Conservation (phyloP, 64 coral and sea anemone species). For the Montipora cactus region DNA sequence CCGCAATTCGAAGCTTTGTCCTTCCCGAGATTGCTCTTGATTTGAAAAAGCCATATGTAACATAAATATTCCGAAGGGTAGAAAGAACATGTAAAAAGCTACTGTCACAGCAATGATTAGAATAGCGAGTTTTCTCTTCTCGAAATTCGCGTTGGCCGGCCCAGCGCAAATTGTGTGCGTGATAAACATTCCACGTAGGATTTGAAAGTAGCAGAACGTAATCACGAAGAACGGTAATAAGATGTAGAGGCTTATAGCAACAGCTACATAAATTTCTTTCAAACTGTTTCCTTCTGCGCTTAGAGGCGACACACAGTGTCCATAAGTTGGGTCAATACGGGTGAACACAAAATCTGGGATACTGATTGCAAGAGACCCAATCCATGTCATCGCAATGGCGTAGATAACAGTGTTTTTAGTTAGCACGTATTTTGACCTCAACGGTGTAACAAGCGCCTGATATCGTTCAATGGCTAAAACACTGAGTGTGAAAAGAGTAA, state of each 20-base stretch:
- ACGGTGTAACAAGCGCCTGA: constrained; percentile 38
- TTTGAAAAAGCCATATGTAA: background rate
- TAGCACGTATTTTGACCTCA: constrained; percentile 29
- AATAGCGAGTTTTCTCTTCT: constrained; percentile 34
- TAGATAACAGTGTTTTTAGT: constrained; percentile 19
- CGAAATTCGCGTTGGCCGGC: constrained; percentile 2
- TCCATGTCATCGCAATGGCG: constrained; percentile 38
- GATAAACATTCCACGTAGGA: constrained; percentile 29
- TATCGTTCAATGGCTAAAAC: constrained; percentile 34
- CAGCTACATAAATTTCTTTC: background rate
- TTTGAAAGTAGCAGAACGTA: constrained; percentile 37
- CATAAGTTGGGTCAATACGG: background rate
- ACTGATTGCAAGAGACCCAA: background rate
- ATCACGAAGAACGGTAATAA: background rate
- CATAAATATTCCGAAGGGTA: constrained; percentile 26
- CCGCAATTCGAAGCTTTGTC: background rate
- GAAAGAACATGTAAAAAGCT: constrained; percentile 13
- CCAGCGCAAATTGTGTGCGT: constrained; percentile 20
- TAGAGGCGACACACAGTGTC: constrained; percentile 23
- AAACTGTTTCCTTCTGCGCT: background rate
- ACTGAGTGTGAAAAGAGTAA: constrained; percentile 31
- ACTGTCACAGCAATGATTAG: constrained; percentile 31
- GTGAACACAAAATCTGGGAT: constrained; percentile 43
- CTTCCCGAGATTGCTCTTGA: background rate
- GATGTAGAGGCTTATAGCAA: background rate